Percentiles rank a stretch among this genome's conserved stretches.
These are phyloP conservation scores for Fragum whitleyi DNA, from an alignment of 2,888 invertebrate species.

Conservation along the genomic window DNA sequence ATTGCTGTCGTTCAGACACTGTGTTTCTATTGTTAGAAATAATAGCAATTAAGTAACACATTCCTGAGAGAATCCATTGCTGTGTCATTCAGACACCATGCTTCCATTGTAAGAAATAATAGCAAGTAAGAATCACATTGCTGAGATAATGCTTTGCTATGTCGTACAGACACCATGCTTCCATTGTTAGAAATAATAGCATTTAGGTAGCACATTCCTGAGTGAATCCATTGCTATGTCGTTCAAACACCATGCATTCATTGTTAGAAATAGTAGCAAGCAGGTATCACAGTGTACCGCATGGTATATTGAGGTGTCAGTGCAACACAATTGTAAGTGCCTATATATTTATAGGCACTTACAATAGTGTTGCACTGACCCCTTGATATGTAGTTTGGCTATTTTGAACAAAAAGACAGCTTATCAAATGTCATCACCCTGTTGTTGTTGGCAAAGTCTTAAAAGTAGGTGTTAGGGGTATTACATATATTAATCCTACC, in stretches of 20 bases:
- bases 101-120: conserved; percentile 72
- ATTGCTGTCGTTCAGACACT: conserved; percentile 81
- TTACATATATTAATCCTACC: too few species aligned
- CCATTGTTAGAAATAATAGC: conserved; percentile 72
- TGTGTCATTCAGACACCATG: conserved; percentile 80
- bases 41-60: conserved; percentile 74
- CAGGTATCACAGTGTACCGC: conserved; percentile 75
- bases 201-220: conserved; percentile 75
- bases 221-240: conserved; percentile 80
- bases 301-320: too few species aligned
- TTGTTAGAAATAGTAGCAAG: conserved; percentile 75
- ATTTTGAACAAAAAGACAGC: too few species aligned
- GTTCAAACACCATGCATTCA: conserved; percentile 78
- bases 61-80: conserved; percentile 80
- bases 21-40: conserved; percentile 68
- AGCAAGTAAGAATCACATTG: conserved; percentile 76
- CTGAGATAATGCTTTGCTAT: conserved; percentile 79
- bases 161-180: conserved; percentile 80
- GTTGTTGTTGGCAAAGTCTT: too few species aligned
- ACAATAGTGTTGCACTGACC: too few species aligned
- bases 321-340: too few species aligned
- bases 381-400: too few species aligned
- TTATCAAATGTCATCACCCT: too few species aligned
- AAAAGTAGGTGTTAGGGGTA: too few species aligned
- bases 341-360: too few species aligned